A percentile compares a stretch with the other conserved stretches of the same genome.
These are phyloP conservation scores for Diplodus sargus DNA, from an alignment of 2,797 vertebrate species.

Conservation along the genomic window DNA sequence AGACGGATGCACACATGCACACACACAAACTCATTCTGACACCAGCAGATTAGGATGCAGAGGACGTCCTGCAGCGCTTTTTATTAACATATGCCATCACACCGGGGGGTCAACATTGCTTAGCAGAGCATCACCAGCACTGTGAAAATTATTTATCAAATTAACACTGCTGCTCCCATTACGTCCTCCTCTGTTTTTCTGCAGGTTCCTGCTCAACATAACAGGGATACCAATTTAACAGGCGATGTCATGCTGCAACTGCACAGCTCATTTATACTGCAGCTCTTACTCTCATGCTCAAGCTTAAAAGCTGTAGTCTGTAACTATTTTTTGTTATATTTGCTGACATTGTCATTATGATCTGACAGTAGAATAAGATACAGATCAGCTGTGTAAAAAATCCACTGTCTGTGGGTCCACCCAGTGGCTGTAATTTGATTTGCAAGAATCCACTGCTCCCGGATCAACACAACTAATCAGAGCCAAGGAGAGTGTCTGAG, in stretches of 20 bases:
- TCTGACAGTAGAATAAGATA: too few relatives aligned
- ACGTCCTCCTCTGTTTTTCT: slow-evolving; percentile 42
- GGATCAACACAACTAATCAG: too few relatives aligned
- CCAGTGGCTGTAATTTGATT: too few relatives aligned
- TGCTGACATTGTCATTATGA: too few relatives aligned
- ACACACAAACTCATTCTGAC: slow-evolving; percentile 58
- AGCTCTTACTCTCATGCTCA: neutral
- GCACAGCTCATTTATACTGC: slow-evolving; percentile 9
- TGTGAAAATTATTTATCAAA: slow-evolving; percentile 71
- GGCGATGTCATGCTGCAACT: slow-evolving; percentile 16
- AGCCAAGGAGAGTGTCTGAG: too few relatives aligned
- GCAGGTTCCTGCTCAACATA: slow-evolving; percentile 29
- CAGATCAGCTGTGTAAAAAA: too few relatives aligned
- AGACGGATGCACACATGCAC: slow-evolving; percentile 7
- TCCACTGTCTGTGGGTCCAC: too few relatives aligned
- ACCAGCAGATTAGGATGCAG: slow-evolving; percentile 72
- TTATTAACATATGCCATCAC: slow-evolving; percentile 80
- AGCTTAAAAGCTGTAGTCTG: neutral
- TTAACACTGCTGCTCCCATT: slow-evolving; percentile 56
- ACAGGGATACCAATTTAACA: slow-evolving; percentile 48
- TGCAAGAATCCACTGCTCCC: too few relatives aligned
- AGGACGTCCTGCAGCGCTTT: slow-evolving; percentile 67
- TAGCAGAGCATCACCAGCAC: slow-evolving; percentile 64
- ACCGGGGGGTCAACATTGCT: slow-evolving; percentile 61
- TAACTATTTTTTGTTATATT: too few relatives aligned